phyloP scores from a whole-genome alignment of 2,888 invertebrate genomes.

The Pemphredon lugubris region DNA sequence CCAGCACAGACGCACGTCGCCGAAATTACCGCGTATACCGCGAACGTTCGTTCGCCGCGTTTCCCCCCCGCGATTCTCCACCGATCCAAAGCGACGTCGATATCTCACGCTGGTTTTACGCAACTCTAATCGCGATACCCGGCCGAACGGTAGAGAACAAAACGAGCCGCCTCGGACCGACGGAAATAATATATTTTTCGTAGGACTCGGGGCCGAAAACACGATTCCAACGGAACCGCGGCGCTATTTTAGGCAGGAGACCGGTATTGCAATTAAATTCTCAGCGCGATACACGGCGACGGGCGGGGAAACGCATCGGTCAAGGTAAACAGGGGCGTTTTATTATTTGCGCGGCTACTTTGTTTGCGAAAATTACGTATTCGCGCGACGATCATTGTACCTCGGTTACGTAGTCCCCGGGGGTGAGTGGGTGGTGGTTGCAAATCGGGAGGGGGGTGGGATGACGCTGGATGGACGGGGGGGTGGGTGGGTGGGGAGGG shows the following conservation, averaged over 20 bases:
- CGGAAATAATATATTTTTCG: slow-evolving; percentile 8
- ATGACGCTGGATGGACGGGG: background rate
- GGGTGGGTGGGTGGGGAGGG: slow-evolving; percentile 31
- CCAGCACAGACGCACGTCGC: too few relatives aligned
- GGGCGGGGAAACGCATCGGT: slow-evolving; percentile 60
- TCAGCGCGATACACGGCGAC: slow-evolving; percentile 56
- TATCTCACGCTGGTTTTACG: too few relatives aligned
- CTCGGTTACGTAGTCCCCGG: slow-evolving; percentile 71
- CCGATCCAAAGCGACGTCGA: too few relatives aligned
- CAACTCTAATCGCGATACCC: too few relatives aligned
- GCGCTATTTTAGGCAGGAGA: slow-evolving; percentile 39
- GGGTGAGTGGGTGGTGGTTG: slow-evolving; percentile 36
- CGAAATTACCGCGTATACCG: too few relatives aligned
- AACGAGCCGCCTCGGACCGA: background rate
- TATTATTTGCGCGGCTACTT: slow-evolving; percentile 80
- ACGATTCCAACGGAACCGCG: slow-evolving; percentile 19
- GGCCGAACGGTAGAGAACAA: too few relatives aligned
- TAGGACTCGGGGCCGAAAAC: slow-evolving; percentile 8
- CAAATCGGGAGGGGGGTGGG: background rate
- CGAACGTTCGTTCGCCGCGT: too few relatives aligned
- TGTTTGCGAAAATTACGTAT: slow-evolving; percentile 81
- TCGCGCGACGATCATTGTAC: slow-evolving; percentile 80
- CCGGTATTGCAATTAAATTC: slow-evolving; percentile 73
- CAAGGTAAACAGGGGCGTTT: slow-evolving; percentile 78
- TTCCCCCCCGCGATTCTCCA: too few relatives aligned